Evolutionary conservation across 2,797 vertebrate species (phyloP), one percentile per base, ranked within the genome.

Genomic region (Malurus leucopterus): DNA sequence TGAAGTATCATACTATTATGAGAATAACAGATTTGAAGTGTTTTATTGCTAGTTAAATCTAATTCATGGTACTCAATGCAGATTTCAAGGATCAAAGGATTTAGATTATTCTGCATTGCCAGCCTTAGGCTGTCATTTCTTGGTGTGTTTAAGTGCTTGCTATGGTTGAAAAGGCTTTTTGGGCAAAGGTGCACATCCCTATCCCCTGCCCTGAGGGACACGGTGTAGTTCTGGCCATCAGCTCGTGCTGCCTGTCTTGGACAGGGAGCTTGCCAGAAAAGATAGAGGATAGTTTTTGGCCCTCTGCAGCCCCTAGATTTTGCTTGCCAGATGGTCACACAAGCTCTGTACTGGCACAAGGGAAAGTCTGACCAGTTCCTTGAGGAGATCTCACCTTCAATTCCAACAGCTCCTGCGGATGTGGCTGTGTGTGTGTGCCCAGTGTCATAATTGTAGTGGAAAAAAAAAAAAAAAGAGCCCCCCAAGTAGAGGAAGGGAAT

Each of bases 61-160:
- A 77, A 83, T 89, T 85, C 41, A 63, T 38, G 73, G 84, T 67
- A 27, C 40, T 90, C 77, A 61, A 22, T 59, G 57, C 62, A 88
- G 89, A 91, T 94, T 92, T 94, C 55, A 59, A 44, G 89, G 93
- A 89, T 94, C 67, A 84, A 81, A 34, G 70, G 91, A 82, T 93
- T 95, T 92, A 84, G 88, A 86, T 91, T 84, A 85, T 49, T 79
- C 89, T 86, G 76, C 76, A 74, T 93, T 91, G 75, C 69, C 63
- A 65, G 84, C 63, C 91, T 88, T 74, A 40, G 53, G 44, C 85
- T 89, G 91, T 90, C 59, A 17, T 86, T 81, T 84, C 73, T 77
- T 30, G 47, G 29, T 58, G 43, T 41, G 61, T 57, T 65, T n/a
- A 51, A 90, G 29, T 50, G 58, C 58, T 38, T 4, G 2, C 22